Evolutionary conservation across 1,140 invertebrate genomes (phyloP).

Genomic region (Drosophila persimilis): DNA sequence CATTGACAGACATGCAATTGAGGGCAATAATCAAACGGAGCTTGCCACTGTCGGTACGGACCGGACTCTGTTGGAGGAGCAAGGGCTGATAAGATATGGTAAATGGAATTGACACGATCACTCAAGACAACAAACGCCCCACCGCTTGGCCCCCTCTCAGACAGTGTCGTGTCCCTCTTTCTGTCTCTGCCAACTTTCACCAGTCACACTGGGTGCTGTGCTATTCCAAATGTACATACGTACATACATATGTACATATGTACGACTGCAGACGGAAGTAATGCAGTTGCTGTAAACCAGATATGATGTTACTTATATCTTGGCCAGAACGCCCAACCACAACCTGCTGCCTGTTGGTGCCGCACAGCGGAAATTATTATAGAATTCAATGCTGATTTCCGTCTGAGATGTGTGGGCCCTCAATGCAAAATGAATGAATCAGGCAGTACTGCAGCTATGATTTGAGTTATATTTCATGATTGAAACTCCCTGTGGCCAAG

Average conservation of each 20-base stretch:
- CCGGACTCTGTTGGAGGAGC: not conserved
- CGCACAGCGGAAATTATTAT: not conserved
- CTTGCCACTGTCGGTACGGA: slow-evolving; percentile 3
- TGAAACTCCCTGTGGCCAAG: too few species aligned
- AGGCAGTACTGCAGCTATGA: too few species aligned
- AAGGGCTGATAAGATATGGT: slow-evolving; percentile 28
- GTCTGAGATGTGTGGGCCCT: slow-evolving; percentile 20
- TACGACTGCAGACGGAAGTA: slow-evolving; percentile 40
- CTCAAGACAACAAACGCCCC: slow-evolving; percentile 25
- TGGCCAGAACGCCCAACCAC: slow-evolving; percentile 47
- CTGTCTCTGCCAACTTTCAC: slow-evolving; percentile 32
- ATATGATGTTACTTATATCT: slow-evolving; percentile 27
- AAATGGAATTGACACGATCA: slow-evolving; percentile 17
- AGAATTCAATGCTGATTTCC: not conserved
- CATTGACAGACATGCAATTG: slow-evolving; percentile 17
- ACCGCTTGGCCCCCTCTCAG: slow-evolving; percentile 5
- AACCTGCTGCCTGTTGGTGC: slow-evolving; percentile 35
- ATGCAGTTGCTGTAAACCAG: slow-evolving; percentile 2
- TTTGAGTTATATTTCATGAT: too few species aligned
- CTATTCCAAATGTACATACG: not conserved
- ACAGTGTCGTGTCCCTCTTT: too few species aligned
- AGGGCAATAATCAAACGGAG: slow-evolving; percentile 10
- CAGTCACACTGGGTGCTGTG: slow-evolving; percentile 13
- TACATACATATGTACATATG: not conserved
- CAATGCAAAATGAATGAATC: too few species aligned